These are phyloP conservation scores for Cerceris rybyensis DNA, from an alignment of 2,888 invertebrate genomes.

Conservation along the genomic window DNA sequence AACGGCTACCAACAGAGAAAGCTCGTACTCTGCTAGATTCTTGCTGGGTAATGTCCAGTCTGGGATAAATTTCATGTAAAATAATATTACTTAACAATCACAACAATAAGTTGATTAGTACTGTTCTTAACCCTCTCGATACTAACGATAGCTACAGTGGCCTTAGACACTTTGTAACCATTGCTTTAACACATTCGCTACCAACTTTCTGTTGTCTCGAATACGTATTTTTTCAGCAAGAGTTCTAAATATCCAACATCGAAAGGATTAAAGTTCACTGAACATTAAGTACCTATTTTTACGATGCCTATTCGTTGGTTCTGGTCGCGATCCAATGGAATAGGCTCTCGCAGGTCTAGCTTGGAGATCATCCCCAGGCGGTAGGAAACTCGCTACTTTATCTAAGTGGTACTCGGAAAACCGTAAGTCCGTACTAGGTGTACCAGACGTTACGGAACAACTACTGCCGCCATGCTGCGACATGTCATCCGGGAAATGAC, in stretches of 20 bases:
- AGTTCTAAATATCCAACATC: not conserved
- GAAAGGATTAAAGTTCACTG: not conserved
- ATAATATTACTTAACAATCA: not conserved
- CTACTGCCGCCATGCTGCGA: slow-evolving; percentile 86
- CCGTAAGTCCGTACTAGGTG: slow-evolving; percentile 90
- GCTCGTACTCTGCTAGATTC: slow-evolving; percentile 87
- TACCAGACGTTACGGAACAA: slow-evolving; percentile 90
- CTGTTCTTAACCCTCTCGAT: no score
- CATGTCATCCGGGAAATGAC: slow-evolving; percentile 81
- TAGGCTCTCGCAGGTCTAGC: slow-evolving; percentile 89
- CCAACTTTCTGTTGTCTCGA: no score
- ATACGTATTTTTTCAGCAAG: no score
- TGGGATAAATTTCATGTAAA: slow-evolving; percentile 42
- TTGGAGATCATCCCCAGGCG: slow-evolving; percentile 86
- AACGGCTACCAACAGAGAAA: slow-evolving; percentile 89
- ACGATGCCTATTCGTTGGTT: slow-evolving; percentile 84
- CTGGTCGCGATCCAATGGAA: slow-evolving; percentile 92
- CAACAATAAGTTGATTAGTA: not conserved
- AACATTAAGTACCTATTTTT: slow-evolving; percentile 77
- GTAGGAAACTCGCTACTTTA: slow-evolving; percentile 90
- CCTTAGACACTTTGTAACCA: no score
- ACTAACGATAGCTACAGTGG: no score
- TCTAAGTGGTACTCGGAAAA: slow-evolving; percentile 91
- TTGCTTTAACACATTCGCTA: no score
- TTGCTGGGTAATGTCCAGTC: slow-evolving; percentile 79